Conservation (phyloP, 2,797 vertebrate species). For the Danionella dracula region DNA sequence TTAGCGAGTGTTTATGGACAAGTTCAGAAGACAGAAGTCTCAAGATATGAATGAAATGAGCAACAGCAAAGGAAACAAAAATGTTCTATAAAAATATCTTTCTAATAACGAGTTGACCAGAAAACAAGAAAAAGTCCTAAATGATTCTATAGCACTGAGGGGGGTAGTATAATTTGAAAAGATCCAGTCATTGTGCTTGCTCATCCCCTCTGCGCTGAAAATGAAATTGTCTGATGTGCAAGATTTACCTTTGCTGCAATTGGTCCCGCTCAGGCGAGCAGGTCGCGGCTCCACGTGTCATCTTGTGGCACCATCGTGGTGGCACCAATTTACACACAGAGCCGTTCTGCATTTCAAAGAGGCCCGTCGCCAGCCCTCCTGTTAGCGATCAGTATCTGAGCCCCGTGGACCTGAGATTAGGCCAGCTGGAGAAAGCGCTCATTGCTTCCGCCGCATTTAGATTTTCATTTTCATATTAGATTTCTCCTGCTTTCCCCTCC, state of each 20-base stretch:
- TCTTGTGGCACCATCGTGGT: slow-evolving; percentile 68
- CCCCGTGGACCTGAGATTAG: slow-evolving; percentile 74
- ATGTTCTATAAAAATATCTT: slow-evolving; percentile 1
- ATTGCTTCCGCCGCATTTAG: slow-evolving; percentile 61
- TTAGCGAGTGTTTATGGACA: slow-evolving; percentile 29
- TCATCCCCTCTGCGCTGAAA: slow-evolving; percentile 75
- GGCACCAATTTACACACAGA: slow-evolving; percentile 75
- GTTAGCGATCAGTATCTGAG: slow-evolving; percentile 76
- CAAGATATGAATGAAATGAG: not conserved
- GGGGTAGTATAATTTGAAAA: slow-evolving; percentile 78
- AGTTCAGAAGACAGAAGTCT: not conserved
- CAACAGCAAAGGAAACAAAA: not conserved
- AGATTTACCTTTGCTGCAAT: slow-evolving; percentile 77
- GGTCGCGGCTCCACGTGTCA: slow-evolving; percentile 75
- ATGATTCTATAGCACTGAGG: slow-evolving; percentile 56
- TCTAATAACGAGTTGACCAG: slow-evolving; percentile 26
- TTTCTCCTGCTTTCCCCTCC: slow-evolving; percentile 47
- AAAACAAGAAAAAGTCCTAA: slow-evolving; percentile 48
- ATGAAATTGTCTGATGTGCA: slow-evolving; percentile 82
- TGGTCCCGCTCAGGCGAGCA: slow-evolving; percentile 70
- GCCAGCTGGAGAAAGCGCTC: slow-evolving; percentile 66
- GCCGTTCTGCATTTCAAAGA: slow-evolving; percentile 83
- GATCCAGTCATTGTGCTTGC: slow-evolving; percentile 68
- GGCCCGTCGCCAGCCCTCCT: slow-evolving; percentile 66
- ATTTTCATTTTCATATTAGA: slow-evolving; percentile 79